Evolutionary conservation across 1,140 invertebrate species (phyloP).

Genomic region (Drosophila willistoni): DNA sequence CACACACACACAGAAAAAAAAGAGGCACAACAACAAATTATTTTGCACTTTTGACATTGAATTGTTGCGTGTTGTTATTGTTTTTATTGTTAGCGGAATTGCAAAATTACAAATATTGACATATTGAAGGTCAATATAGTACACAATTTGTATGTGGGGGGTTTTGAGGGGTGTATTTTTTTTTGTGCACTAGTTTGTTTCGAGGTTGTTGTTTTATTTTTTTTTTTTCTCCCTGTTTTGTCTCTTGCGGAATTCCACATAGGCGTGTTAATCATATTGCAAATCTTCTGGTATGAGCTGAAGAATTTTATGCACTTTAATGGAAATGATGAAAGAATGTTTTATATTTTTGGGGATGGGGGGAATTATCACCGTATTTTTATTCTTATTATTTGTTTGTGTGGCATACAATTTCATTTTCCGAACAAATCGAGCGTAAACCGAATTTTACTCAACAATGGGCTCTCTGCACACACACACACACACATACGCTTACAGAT

Average conservation of each 20-base stretch:
- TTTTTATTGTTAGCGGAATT: conserved; percentile 17
- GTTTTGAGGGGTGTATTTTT: too few relatives aligned
- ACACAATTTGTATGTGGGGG: conserved; percentile 18
- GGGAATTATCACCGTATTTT: not conserved
- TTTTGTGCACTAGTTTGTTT: conserved; percentile 14
- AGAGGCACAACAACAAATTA: conserved; percentile 26
- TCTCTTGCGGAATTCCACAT: not conserved
- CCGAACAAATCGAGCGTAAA: conserved; percentile 41
- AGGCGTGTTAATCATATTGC: not conserved
- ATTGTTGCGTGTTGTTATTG: conserved; percentile 27
- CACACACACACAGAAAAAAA: not conserved
- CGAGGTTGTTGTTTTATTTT: conserved; percentile 1
- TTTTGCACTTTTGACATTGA: conserved; percentile 69
- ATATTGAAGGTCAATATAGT: conserved; percentile 56
- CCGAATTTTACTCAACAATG: conserved; percentile 39
- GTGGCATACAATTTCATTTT: conserved; percentile 9
- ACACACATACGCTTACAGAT: not conserved
- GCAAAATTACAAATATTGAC: conserved; percentile 30
- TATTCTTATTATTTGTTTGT: conserved; percentile 10
- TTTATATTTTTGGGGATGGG: not conserved
- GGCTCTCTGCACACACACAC: conserved; percentile 5
- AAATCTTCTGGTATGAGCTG: not conserved
- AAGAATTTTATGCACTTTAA: not conserved
- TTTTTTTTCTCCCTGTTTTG: conserved; percentile 9
- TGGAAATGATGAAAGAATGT: not conserved